These are phyloP conservation scores for Ditylenchus dipsaci DNA, from an alignment of 1,140 invertebrate species.

Conservation along the genomic window DNA sequence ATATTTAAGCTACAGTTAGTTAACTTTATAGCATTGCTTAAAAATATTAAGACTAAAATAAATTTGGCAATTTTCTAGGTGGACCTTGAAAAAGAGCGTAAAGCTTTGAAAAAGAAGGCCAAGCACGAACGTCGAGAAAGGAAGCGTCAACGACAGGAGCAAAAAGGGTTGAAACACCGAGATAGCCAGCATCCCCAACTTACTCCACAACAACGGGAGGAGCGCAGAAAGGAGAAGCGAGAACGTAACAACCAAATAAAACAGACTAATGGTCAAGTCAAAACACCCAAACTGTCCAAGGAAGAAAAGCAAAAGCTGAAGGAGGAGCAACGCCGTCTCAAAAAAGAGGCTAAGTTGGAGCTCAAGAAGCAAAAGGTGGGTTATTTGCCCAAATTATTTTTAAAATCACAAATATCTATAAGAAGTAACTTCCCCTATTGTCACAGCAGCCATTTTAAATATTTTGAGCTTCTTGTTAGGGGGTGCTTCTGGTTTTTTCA, in stretches of 20 bases:
- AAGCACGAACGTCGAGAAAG: background rate
- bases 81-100: slow-evolving; percentile 18
- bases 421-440: too few species aligned
- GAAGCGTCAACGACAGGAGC: slow-evolving; percentile 4
- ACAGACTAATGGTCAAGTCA: background rate
- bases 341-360: background rate
- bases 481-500: too few species aligned
- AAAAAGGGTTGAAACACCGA: background rate
- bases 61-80: background rate
- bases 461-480: too few species aligned
- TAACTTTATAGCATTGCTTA: too few species aligned
- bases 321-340: background rate
- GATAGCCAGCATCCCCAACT: slow-evolving; percentile 7
- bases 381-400: too few species aligned
- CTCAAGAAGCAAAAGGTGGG: too few species aligned
- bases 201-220: slow-evolving; percentile 14
- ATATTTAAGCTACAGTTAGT: too few species aligned
- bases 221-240: slow-evolving; percentile 16
- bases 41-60: too few species aligned
- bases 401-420: too few species aligned
- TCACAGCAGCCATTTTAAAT: too few species aligned
- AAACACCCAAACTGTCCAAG: background rate
- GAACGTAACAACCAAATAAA: slow-evolving; percentile 11
- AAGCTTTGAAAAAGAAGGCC: slow-evolving; percentile 14
- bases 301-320: background rate